Base-by-base conservation (phyloP, 2,113 vertebrate species). In the Elaphurus davidianus region DNA sequence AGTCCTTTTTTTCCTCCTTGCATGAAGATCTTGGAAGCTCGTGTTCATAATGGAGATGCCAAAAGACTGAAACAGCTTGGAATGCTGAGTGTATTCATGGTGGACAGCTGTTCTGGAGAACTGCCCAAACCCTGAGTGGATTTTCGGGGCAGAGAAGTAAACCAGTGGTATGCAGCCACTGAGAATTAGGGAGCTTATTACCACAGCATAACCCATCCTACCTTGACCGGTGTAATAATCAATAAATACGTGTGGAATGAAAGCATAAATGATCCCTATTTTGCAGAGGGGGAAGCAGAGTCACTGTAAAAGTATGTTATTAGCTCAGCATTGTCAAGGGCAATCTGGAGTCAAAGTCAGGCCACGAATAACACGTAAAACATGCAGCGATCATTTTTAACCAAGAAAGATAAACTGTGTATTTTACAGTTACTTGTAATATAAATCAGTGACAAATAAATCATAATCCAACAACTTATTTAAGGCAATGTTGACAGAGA, bases 21-120 rank as follows among this genome's bases (percentile, higher is more conserved):
- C 90, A 50, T 79, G 45, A 57, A 81, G 30, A 23, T 36, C 40
- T 47, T 95, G 45, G 16, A 91, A 91, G 60, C 17, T 94, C 79
- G 21, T 60, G 33, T 90, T 76, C 62, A 59, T 16, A 62, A 40
- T 2, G 19, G 60, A 59, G 9, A 17, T 81, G 74, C 47, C 60
- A 91, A 60, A 92, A 94, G 62, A 57, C 8, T 57, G 57, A 94
- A 90, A 27, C 43, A 85, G 79, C 74, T 33, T 60, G 85, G 82
- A 85, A 82, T 76, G 40, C 57, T 76, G 57, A 95, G 74, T 90
- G 59, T 59, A 87, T 12, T 59, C 84, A 60, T 25, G 33, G 74
- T 91, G 64, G 74, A 82, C 86, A 98, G 91, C 54, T 98, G 43
- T 85, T 91, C 47, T 94, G 76, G 92, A 90, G 33, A 86, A 74